Evolutionary conservation across 2,797 vertebrate species (phyloP).

Genomic region (Antennarius maculatus): DNA sequence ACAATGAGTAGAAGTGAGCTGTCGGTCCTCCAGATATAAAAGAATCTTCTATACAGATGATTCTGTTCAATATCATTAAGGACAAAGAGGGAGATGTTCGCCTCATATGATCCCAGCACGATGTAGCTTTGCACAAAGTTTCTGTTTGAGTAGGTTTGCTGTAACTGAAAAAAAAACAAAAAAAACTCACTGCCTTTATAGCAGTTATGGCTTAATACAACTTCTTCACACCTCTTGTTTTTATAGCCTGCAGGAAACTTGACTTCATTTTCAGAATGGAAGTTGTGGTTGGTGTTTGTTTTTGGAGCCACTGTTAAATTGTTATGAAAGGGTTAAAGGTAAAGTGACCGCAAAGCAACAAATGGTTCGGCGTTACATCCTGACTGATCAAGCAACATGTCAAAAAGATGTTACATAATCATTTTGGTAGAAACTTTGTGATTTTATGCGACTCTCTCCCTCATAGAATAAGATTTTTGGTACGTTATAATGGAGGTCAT

Average conservation of each 20-base stretch:
- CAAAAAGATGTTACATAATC: neutral
- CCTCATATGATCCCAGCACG: neutral
- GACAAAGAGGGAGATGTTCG: neutral
- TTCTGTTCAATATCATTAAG: neutral
- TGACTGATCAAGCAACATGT: neutral
- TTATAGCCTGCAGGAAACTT: neutral
- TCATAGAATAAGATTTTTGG: neutral
- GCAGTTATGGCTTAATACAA: neutral
- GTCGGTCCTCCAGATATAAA: no score
- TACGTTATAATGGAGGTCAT: neutral
- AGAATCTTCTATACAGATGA: no score
- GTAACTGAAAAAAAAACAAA: neutral
- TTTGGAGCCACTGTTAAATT: neutral
- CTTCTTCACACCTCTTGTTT: neutral
- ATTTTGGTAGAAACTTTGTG: neutral
- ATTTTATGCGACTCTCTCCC: neutral
- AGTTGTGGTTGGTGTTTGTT: neutral
- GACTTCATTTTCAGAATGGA: neutral
- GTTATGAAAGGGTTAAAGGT: neutral
- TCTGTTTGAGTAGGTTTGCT: constrained; percentile 8
- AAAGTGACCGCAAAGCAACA: no score
- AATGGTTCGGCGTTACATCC: neutral
- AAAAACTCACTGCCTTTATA: neutral
- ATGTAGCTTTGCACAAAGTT: constrained; percentile 4
- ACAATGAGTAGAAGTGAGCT: no score